phyloP scores from a whole-genome alignment of 2,888 invertebrate species.

The Nomada fucata region DNA sequence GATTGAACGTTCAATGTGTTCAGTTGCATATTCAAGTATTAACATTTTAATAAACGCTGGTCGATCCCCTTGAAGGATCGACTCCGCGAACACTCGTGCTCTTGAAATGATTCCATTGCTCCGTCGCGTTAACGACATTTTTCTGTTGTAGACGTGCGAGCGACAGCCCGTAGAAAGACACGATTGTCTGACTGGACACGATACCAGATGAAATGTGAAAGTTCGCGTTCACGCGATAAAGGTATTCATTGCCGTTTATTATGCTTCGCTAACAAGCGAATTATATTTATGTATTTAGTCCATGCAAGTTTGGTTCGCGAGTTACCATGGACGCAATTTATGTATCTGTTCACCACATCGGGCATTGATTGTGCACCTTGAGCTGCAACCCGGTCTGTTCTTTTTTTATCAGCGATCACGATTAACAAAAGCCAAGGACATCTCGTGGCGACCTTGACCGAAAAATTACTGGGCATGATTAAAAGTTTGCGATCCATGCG shows the following conservation, averaged over 20 bases:
- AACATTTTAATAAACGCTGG: neutral
- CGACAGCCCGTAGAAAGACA: conserved; percentile 8
- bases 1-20: neutral
- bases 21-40: neutral
- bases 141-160: neutral
- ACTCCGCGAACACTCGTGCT: too few relatives aligned
- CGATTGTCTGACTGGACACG: conserved; percentile 9
- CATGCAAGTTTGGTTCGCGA: conserved; percentile 57
- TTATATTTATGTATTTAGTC: conserved; percentile 62
- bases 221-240: conserved; percentile 38
- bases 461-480: conserved; percentile 64
- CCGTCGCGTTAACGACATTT: neutral
- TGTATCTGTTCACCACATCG: conserved; percentile 59
- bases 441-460: conserved; percentile 65
- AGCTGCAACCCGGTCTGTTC: conserved; percentile 30
- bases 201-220: conserved; percentile 48
- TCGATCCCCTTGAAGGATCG: neutral
- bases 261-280: conserved; percentile 40
- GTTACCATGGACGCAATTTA: conserved; percentile 55
- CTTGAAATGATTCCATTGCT: neutral
- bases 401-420: conserved; percentile 58
- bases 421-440: conserved; percentile 63
- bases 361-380: conserved; percentile 54
- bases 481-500: conserved; percentile 48
- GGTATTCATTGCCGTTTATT: conserved; percentile 44